Evolutionary conservation across 2,888 invertebrate species (phyloP), one percentile per base, ranked within the genome.

Genomic region (Yponomeuta cagnagella): DNA sequence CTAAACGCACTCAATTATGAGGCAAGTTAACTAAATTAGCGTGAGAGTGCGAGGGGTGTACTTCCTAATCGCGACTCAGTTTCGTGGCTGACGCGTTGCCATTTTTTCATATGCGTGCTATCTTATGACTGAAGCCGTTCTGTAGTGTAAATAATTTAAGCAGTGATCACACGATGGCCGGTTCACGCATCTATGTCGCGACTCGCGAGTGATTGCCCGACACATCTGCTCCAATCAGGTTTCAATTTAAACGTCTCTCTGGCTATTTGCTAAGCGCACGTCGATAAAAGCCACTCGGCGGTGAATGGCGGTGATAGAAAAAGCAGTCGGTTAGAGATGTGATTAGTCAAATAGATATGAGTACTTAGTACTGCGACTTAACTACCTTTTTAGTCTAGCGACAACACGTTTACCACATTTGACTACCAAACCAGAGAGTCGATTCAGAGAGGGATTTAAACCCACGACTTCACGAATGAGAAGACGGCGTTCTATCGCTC

Each of bases 221-320:
- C 52, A 58, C 52, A 58, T 58, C 52, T 58, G 52, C 52, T 15
- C 52, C 52, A 58, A 58, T 58, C 52, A 58, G 52, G 52, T 58
- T 58, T 58, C 52, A 58, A 58, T 58, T 58, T 12, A 58, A 58
- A 58, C 15, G 52, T 58, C 52, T 58, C 52, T 58, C 52, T 58
- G 52, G 12, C 52, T 58, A 58, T 58, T 58, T 58, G 52, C 52
- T 58, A 58, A 58, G 52, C 52, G 52, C 15, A 58, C 52, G 52
- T 58, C 52, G 4, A 4, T 58, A 15, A 15, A 15, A 12, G 52
- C 52, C 52, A 58, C 15, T 15, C 52, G 52, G 52, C 15, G 15
- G 52, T 58, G 52, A 15, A 15, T 1, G 52, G 12, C 15, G 15
- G 43, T 15, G 15, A 58, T 58, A 12, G 52, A 58, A 58, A 58